Evolutionary conservation across 1,140 invertebrate genomes (phyloP), one percentile per base, ranked within the genome.

Genomic region (Aleiodes sp.): DNA sequence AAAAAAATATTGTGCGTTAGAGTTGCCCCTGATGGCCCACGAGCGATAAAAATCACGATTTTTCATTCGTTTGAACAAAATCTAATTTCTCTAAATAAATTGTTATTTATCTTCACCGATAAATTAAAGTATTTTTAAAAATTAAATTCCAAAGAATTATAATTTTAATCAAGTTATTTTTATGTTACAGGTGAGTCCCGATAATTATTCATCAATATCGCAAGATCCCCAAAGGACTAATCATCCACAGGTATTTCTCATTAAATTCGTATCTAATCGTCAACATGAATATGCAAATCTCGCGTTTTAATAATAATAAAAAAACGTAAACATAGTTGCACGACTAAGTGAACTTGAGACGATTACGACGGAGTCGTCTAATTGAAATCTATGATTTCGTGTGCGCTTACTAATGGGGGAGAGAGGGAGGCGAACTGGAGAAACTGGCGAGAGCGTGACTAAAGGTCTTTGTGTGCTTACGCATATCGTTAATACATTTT

Each of bases 311-410:
- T n/a, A 43, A 43, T 16, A 43, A 16, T 16, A 14, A 6, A 16
- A 52, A 24, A 52, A 6, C 8, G 46, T 52, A 12, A 41, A 16
- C 4, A 46, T 9, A 52, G 10, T 52, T 52, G 26, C 19, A 24
- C 16, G 28, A 29, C 4, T 12, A 12, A 59, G 56, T 31, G 1
- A 59, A 59, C 28, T 59, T 64, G 24, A 64, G 41, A 57, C 46
- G 14, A 39, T 37, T 26, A 41, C 60, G 65, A 46, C 71, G 65
- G 65, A 70, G 46, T 68, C 70, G 56, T 16, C 77, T 83, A 84
- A 84, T 84, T 84, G 81, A 81, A 83, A 84, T 83, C 80, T 83
- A 83, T 72, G 80, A 82, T 75, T 84, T 77, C 79, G 76, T 78
- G 75, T 75, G 74, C 68, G 43, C 37, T 61, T 61, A 35, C 46